These are phyloP conservation scores for Macaca fascicularis DNA, from an alignment of 2,113 vertebrate genomes.

Conservation along the genomic window T2T-MFA8v1.1 NC_088384.1:78077501-78078000, in stretches of 20 bases:
- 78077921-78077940: neutral
- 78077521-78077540: neutral
- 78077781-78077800: neutral
- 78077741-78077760: neutral
- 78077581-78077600: neutral
- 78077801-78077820: neutral
- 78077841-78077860: neutral
- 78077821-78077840: neutral
- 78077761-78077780: neutral
- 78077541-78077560: neutral
- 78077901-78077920: neutral
- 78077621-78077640: neutral
- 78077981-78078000: neutral
- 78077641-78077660: neutral
- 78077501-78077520: neutral
- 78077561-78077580: neutral
- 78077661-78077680: neutral
- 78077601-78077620: neutral
- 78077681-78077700: neutral
- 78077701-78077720: constrained; percentile 1
- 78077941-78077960: neutral
- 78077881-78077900: neutral
- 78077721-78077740: neutral
- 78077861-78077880: neutral
- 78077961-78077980: neutral